Conservation (phyloP, 2,113 vertebrate genomes). For the Pseudopodoces humilis region DNA sequence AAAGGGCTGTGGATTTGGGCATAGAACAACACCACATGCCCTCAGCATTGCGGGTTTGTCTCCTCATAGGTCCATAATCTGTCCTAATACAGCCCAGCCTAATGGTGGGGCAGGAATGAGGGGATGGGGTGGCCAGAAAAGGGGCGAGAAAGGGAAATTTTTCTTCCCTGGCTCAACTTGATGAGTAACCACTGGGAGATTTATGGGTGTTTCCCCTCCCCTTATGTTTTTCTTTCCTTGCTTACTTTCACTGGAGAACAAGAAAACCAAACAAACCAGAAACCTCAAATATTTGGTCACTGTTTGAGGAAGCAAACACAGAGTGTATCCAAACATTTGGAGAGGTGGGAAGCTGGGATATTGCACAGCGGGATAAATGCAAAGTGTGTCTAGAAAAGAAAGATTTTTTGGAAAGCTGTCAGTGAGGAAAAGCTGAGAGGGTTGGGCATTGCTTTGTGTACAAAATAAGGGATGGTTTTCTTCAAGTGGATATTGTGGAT, state of each 20-base stretch:
- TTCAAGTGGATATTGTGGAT: background rate
- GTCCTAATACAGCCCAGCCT: background rate
- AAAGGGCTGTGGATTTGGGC: background rate
- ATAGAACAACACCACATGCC: fast-evolving
- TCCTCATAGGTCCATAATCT: fast-evolving
- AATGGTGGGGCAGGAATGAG: background rate
- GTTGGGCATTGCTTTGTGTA: background rate
- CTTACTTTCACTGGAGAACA: background rate
- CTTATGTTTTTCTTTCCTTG: background rate
- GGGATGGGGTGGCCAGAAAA: background rate
- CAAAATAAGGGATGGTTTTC: background rate
- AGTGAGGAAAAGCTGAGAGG: background rate
- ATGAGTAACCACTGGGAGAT: background rate
- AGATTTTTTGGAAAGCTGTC: background rate
- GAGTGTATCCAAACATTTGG: background rate
- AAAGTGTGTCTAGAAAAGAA: background rate
- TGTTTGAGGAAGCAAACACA: background rate
- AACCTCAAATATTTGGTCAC: background rate
- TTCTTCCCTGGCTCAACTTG: background rate
- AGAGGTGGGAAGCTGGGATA: background rate
- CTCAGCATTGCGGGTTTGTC: background rate
- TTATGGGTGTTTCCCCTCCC: background rate
- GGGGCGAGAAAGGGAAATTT: background rate
- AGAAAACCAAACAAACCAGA: background rate
- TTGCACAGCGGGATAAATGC: background rate